A percentile compares a stretch with the other conserved stretches of the same genome.
These are phyloP conservation scores for Erebia ligea DNA, from an alignment of 2,888 invertebrate species.

Conservation along the genomic window DNA sequence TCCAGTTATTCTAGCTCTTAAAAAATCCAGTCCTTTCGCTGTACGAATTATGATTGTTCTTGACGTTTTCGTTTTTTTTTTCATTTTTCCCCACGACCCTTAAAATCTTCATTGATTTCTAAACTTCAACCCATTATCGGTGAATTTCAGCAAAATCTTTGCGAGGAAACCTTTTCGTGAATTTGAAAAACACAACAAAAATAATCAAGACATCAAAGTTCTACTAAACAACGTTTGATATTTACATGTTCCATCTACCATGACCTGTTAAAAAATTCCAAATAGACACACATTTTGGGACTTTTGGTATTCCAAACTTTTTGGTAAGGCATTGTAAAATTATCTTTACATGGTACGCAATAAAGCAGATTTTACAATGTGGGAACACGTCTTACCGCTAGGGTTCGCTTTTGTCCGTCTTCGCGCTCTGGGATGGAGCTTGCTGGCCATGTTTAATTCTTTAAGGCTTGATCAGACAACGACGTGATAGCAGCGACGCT, in stretches of 20 bases:
- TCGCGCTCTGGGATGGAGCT: slow-evolving; percentile 72
- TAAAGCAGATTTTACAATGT: slow-evolving; percentile 35
- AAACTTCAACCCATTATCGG: no score
- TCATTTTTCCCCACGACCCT: no score
- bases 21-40: no score
- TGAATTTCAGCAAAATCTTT: no score
- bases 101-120: no score
- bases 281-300: slow-evolving; percentile 40
- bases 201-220: no score
- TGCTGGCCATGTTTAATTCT: slow-evolving; percentile 59
- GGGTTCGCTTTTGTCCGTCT: slow-evolving; percentile 58
- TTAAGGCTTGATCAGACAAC: background rate
- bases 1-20: no score
- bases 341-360: slow-evolving; percentile 13
- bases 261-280: slow-evolving; percentile 31
- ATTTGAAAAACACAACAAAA: no score
- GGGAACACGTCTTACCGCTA: slow-evolving; percentile 30
- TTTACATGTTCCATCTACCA: background rate
- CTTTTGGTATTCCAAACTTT: slow-evolving; percentile 12
- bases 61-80: no score
- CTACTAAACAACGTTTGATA: no score
- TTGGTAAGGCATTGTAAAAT: slow-evolving; percentile 25
- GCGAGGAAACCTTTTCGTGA: no score
- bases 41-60: no score
- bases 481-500: background rate